phyloP scores from a whole-genome alignment of 2,113 vertebrate genomes.

The Lasiurus borealis region DNA sequence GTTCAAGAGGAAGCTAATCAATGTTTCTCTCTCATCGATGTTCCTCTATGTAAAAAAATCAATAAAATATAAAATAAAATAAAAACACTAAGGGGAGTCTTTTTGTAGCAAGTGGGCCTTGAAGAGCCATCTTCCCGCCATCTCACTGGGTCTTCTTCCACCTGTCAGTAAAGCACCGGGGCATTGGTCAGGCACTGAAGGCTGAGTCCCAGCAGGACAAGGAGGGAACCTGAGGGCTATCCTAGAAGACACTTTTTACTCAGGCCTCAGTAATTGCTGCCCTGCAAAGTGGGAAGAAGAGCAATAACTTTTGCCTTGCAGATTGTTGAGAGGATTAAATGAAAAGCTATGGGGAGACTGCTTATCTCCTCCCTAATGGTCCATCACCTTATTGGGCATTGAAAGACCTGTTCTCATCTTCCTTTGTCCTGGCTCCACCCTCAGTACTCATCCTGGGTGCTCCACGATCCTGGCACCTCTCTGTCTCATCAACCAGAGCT shows the following conservation, averaged over 20 bases:
- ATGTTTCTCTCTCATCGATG: too few species aligned
- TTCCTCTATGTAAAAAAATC: too few species aligned
- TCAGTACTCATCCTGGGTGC: background rate
- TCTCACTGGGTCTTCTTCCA: background rate
- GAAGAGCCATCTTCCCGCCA: background rate
- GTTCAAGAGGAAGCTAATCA: too few species aligned
- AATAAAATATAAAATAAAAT: too few species aligned
- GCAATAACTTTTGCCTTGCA: background rate
- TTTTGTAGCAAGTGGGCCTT: background rate
- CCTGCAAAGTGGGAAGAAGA: background rate
- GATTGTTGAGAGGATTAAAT: slow-evolving; percentile 47
- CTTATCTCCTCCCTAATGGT: slow-evolving; percentile 3
- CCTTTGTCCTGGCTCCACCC: background rate
- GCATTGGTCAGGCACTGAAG: background rate
- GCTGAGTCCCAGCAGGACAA: background rate
- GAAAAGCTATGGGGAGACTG: background rate
- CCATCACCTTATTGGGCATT: background rate
- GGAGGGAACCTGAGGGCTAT: background rate
- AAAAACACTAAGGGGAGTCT: background rate
- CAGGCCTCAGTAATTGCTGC: background rate
- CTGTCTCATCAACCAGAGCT: background rate
- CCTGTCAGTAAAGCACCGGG: background rate
- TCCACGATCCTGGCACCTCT: background rate
- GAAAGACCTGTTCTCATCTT: slow-evolving; percentile 4
- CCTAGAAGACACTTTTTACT: background rate